Conservation (phyloP, 1,140 invertebrate genomes). For the Drosophila simulans region DNA sequence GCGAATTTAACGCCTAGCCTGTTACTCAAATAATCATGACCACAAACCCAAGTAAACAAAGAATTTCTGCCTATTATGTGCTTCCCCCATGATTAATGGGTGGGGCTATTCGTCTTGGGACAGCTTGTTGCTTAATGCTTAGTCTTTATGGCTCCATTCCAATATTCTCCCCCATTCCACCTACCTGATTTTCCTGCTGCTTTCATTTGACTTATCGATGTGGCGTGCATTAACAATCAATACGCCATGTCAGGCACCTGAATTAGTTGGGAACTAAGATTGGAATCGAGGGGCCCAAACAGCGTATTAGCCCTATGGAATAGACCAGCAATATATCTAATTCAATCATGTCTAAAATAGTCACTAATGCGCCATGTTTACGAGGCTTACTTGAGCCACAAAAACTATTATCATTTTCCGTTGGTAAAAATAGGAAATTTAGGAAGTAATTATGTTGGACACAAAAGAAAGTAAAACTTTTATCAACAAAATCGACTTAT, state of each 20-base stretch:
- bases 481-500: not conserved
- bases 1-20: slow-evolving; percentile 1
- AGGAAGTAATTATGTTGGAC: not conserved
- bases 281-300: slow-evolving; percentile 1
- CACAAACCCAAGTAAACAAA: slow-evolving; percentile 43
- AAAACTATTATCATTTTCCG: not conserved
- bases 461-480: not conserved
- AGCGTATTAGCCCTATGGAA: slow-evolving; percentile 3
- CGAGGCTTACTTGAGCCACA: too few species aligned
- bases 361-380: slow-evolving; percentile 30
- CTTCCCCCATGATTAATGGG: slow-evolving; percentile 19
- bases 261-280: slow-evolving; percentile 10
- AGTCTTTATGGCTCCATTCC: slow-evolving; percentile 4
- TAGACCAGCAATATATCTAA: slow-evolving; percentile 24
- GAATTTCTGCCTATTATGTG: slow-evolving; percentile 7
- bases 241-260: slow-evolving; percentile 48
- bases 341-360: slow-evolving; percentile 25
- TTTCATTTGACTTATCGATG: slow-evolving; percentile 51
- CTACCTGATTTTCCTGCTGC: slow-evolving; percentile 1
- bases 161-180: slow-evolving; percentile 7
- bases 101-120: slow-evolving; percentile 21
- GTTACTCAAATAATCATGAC: slow-evolving; percentile 33
- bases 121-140: slow-evolving; percentile 46
- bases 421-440: not conserved
- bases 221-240: slow-evolving; percentile 78